phyloP scores from a whole-genome alignment of 2,113 vertebrate genomes.

The Forbesichthys papilliferus region DNA sequence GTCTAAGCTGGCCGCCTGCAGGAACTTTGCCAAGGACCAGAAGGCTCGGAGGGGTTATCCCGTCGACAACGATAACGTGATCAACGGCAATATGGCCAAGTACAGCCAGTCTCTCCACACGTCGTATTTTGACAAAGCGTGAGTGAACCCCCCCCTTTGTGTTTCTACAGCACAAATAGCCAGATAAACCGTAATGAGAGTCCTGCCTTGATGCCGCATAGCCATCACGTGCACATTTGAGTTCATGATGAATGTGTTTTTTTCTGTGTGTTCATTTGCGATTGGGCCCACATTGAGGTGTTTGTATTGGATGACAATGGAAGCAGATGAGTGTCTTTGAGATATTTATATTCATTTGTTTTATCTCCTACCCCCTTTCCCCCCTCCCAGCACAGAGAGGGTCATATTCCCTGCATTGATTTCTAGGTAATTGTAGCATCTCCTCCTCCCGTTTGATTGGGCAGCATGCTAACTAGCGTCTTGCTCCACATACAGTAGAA shows the following conservation, averaged over 20 bases:
- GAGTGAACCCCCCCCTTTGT: constrained; percentile 58
- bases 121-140: constrained; percentile 94
- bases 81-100: constrained; percentile 80
- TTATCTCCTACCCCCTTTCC: constrained; percentile 42
- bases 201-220: background rate
- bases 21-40: constrained; percentile 96
- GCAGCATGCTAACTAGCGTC: constrained; percentile 48
- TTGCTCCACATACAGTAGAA: constrained; percentile 9
- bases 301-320: background rate
- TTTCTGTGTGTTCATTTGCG: background rate
- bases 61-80: constrained; percentile 80
- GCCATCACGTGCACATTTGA: background rate
- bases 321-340: constrained; percentile 37
- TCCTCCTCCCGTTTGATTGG: constrained; percentile 44
- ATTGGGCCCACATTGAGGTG: background rate
- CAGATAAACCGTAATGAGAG: background rate
- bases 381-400: constrained; percentile 83
- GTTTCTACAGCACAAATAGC: background rate
- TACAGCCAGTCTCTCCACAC: constrained; percentile 85
- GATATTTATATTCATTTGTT: background rate
- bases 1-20: constrained; percentile 94
- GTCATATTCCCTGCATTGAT: constrained; percentile 88
- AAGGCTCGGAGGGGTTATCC: constrained; percentile 86
- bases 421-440: constrained; percentile 81
- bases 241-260: background rate